Base-by-base conservation (phyloP, 1,140 invertebrate genomes). In the Sipha flava region DNA sequence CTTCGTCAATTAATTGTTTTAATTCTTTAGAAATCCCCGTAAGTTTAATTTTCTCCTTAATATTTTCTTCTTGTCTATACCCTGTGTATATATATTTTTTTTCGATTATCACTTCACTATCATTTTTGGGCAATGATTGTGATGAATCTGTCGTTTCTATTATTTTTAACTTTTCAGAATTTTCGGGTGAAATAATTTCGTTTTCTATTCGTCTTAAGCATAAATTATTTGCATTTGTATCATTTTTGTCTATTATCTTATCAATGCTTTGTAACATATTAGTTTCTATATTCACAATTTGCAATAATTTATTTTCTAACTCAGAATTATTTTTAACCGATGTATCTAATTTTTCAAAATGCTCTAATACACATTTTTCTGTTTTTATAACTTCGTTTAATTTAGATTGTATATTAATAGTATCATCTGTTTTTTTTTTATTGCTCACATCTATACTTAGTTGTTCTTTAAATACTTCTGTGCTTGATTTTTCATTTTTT, bases 251-350 rank as follows among this genome's bases (percentile, higher is more conserved):
- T 31, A 80, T 62, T 34, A 45, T 23, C 52, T 43, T 59, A 12
- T 82, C 81, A 29, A 81, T 34, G 79, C 81, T 82, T 64, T 80
- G 49, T n/a, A 83, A 80, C 16, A 80, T 75, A 75, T 80, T 81
- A 82, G 83, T 82, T 79, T 83, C 81, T 54, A 43, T 82, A 57
- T 82, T 83, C 52, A 83, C 64, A 43, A 77, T 80, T 80, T 82
- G 79, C 31, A 72, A 66, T 59, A 81, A 64, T 72, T 81, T 80
- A 21, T 23, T 79, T 80, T 81, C 81, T 79, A 81, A 81, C 82
- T 54, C 66, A 12, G 9, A 47, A 47, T 87, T 88, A 1, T 89
- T 85, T 34, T 85, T 85, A 73, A 84, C 84, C 18, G 84, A 83
- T 80, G 80, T 82, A 57, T 82, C 16, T 82, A 81, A 81, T 62